Evolutionary conservation across 2,888 invertebrate genomes (phyloP), one percentile per base, ranked within the genome.

Genomic region (Sclerodermus sp.): DNA sequence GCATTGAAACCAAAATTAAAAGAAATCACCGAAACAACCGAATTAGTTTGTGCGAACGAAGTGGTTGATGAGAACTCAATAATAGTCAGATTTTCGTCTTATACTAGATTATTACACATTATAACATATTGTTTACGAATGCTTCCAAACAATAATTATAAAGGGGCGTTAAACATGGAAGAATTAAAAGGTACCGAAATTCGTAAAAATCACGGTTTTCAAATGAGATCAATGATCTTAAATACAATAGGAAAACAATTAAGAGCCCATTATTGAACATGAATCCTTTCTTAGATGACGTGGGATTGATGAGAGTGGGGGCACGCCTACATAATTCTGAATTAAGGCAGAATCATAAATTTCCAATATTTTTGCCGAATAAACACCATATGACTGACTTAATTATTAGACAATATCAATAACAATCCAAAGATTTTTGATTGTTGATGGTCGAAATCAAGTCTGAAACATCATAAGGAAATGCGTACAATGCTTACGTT

Each of bases 271-370:
- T n/a, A n/a, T n/a, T 10, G n/a, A 42, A 42, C 12, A 3, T 42
- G 8, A 1, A 2, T 12, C 1, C 3, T 1, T 23, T 49, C 40
- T 1, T 37, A 49, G 29, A 4, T 32, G 6, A n/a, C n/a, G 15
- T 44, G 14, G 44, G 44, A 1, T 14, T 49, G 4, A 4, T 44
- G 5, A 30, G 43, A 1, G 48, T 48, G 16, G 43, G 44, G 0
- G 49, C 40, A 10, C 15, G 44, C 1, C 23, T 49, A 8, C 31
- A 34, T n/a, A 38, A 49, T n/a, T 31, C 44, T 1, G 14, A 1
- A 2, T n/a, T 49, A 9, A 15, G 39, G 5, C 44, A 40, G 14
- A 10, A 9, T 4, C 44, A 43, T 39, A 38, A 40, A 40, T 44
- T 44, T 34, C 39, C 39, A 4, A 32, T 44, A 1, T 32, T 49